Evolutionary conservation across 2,888 invertebrate genomes (phyloP).

Genomic region (Cabera pusaria): DNA sequence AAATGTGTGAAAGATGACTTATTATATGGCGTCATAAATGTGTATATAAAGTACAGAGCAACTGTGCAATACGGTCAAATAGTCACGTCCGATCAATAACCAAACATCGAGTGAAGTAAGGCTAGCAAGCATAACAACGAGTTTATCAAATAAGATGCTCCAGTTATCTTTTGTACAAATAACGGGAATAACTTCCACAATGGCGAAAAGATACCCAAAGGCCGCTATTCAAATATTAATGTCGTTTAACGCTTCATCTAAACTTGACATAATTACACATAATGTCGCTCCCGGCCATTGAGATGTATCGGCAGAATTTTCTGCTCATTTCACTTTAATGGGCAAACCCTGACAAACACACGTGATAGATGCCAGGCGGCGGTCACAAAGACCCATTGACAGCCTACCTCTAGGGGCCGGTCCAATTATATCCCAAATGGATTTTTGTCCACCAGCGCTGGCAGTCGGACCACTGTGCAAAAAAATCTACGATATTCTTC

Average conservation of each 20-base stretch:
- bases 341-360: conserved; percentile 58
- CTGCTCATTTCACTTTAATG: conserved; percentile 72
- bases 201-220: background rate
- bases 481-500: no score
- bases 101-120: conserved; percentile 7
- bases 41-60: no score
- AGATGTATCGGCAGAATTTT: conserved; percentile 66
- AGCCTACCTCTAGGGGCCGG: conserved; percentile 44
- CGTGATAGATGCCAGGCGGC: conserved; percentile 69
- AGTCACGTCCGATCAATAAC: conserved; percentile 1
- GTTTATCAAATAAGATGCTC: conserved; percentile 21
- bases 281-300: conserved; percentile 56
- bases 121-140: conserved; percentile 6
- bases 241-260: conserved; percentile 44
- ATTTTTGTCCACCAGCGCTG: conserved; percentile 53
- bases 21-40: no score
- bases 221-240: conserved; percentile 30
- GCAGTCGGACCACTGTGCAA: conserved; percentile 38
- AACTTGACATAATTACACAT: conserved; percentile 62
- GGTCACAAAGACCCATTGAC: conserved; percentile 66
- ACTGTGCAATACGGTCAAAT: background rate
- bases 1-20: no score
- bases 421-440: conserved; percentile 55
- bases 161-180: conserved; percentile 18
- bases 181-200: conserved; percentile 10